Conservation (phyloP, 2,888 invertebrate species). For the Watsonalla cultraria region DNA sequence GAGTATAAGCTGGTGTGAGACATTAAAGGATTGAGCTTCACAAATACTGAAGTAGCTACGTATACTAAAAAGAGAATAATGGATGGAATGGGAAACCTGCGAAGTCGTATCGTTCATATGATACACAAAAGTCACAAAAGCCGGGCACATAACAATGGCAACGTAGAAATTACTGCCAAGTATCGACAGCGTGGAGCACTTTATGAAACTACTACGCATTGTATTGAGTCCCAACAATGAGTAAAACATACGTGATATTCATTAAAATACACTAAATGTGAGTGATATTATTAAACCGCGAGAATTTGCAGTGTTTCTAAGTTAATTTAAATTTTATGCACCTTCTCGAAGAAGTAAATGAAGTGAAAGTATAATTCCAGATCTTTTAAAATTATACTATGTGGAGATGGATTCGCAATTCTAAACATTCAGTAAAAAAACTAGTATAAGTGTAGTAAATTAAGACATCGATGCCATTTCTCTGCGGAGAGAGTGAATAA, state of each 20-base stretch:
- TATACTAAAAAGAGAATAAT: slow-evolving; percentile 16
- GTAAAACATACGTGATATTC: slow-evolving; percentile 25
- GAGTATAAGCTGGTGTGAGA: too few relatives aligned
- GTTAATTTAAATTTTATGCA: too few relatives aligned
- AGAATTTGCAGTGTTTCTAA: too few relatives aligned
- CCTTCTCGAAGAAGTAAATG: too few relatives aligned
- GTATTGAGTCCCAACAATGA: slow-evolving; percentile 37
- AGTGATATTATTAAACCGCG: neutral
- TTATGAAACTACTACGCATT: slow-evolving; percentile 41
- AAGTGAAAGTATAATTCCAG: too few relatives aligned
- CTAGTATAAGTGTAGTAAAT: slow-evolving; percentile 25
- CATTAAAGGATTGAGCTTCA: too few relatives aligned
- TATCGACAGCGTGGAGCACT: slow-evolving; percentile 45
- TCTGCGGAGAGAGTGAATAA: slow-evolving; percentile 31
- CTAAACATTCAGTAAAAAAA: neutral
- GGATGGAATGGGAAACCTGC: slow-evolving; percentile 31
- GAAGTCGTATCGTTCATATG: slow-evolving; percentile 38
- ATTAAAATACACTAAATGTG: slow-evolving; percentile 5
- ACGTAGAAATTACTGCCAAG: slow-evolving; percentile 48
- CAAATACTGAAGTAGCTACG: neutral
- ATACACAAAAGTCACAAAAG: slow-evolving; percentile 45
- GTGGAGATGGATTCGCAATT: too few relatives aligned
- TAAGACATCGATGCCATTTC: slow-evolving; percentile 22
- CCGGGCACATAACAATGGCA: slow-evolving; percentile 42
- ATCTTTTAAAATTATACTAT: too few relatives aligned